A percentile compares a stretch with the other conserved stretches of the same genome.
phyloP scores from a whole-genome alignment of 2,797 vertebrate species.

The Amblyopsis hoosieri region DNA sequence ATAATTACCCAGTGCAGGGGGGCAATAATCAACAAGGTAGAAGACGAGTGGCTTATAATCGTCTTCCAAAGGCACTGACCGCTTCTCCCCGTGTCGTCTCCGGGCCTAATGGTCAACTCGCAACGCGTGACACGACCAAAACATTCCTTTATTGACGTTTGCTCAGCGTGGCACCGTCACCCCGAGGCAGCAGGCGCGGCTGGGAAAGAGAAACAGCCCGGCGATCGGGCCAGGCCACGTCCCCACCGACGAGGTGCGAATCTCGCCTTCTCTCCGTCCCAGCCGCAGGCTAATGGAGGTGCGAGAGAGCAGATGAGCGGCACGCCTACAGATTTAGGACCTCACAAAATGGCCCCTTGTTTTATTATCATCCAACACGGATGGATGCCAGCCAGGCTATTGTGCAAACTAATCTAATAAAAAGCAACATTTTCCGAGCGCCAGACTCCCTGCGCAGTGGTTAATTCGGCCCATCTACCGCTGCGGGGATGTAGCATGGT shows the following conservation, averaged over 20 bases:
- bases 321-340: constrained; percentile 44
- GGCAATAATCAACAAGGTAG: constrained; percentile 58
- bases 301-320: constrained; percentile 62
- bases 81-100: neutral
- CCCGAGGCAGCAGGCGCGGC: constrained; percentile 10
- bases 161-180: too few species aligned
- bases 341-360: constrained; percentile 26
- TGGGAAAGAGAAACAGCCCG: too few species aligned
- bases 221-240: too few species aligned
- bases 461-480: neutral
- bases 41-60: constrained; percentile 38
- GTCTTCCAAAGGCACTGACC: constrained; percentile 43
- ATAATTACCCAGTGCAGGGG: constrained; percentile 59
- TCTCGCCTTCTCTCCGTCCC: constrained; percentile 27
- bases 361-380: constrained; percentile 47
- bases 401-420: neutral
- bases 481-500: constrained; percentile 23
- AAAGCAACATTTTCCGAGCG: too few species aligned
- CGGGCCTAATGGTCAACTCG: too few species aligned
- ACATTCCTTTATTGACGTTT: too few species aligned
- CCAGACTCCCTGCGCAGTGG: too few species aligned
- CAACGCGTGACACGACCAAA: too few species aligned
- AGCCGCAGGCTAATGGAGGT: constrained; percentile 52
- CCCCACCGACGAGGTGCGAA: constrained; percentile 49
- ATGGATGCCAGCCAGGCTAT: constrained; percentile 25